Evolutionary conservation across 1,140 invertebrate genomes (phyloP).

Genomic region (Homarus americanus): DNA sequence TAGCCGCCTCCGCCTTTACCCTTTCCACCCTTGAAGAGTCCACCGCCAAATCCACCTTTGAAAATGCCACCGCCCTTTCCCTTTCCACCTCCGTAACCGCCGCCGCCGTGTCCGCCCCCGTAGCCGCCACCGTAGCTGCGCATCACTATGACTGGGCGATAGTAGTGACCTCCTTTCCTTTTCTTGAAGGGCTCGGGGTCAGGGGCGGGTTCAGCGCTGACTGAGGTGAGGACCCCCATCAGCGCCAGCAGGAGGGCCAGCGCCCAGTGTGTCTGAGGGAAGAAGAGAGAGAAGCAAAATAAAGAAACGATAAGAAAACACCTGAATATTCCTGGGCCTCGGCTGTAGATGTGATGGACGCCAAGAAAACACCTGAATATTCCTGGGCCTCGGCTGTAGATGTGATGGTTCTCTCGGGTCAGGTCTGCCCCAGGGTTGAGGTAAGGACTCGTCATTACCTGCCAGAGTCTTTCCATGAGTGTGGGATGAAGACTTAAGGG

Average conservation of each 20-base stretch:
- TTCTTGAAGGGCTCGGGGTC: neutral
- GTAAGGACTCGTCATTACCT: too few species aligned
- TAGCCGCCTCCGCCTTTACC: neutral
- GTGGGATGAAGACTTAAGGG: too few species aligned
- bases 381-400: too few species aligned
- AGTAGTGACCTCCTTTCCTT: neutral
- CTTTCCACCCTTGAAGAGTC: constrained; percentile 8
- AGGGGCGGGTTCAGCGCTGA: neutral
- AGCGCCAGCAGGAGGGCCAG: constrained; percentile 41
- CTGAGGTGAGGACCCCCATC: neutral
- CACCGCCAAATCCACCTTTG: neutral
- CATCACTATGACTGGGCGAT: constrained; percentile 14
- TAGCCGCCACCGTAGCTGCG: constrained; percentile 9
- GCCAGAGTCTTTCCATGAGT: too few species aligned
- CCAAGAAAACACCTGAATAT: too few species aligned
- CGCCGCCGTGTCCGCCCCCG: constrained; percentile 14
- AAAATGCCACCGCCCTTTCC: constrained; percentile 6
- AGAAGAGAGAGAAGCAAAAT: too few species aligned
- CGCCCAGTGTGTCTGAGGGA: neutral
- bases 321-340: too few species aligned
- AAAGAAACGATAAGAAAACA: too few species aligned
- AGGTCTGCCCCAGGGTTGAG: too few species aligned
- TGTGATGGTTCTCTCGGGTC: too few species aligned
- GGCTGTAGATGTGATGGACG: too few species aligned
- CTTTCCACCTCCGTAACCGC: neutral